Evolutionary conservation across 2,888 invertebrate species (phyloP), one percentile per base, ranked within the genome.

Genomic region (Chromoteleia sp.): DNA sequence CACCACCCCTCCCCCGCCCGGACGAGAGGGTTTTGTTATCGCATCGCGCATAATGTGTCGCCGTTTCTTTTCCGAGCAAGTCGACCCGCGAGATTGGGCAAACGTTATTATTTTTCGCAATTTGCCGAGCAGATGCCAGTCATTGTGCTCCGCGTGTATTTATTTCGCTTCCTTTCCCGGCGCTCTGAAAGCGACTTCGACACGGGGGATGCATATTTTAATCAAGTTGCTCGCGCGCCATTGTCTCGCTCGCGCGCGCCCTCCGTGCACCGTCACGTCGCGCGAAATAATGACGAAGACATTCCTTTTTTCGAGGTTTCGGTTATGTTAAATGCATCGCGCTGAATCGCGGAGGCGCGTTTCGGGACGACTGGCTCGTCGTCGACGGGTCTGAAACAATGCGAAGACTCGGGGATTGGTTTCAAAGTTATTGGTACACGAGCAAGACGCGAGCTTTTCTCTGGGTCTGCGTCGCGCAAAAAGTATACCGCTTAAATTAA

Each of bases 41-140:
- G 41, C 56, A 21, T 45, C 50, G 58, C 68, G 39, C 33, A 71
- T 73, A 80, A 80, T 73, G 48, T 45, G 68, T 63, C 70, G 36
- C 39, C 56, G 36, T 58, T 58, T 76, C 67, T 61, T 54, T 58
- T 17, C 33, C 52, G 19, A 58, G 56, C 71, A 61, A 63, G 56
- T 67, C 71, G 45, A 54, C 65, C 80, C 71, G 71, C 71, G 65
- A 79, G 75, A 82, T 85, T 86, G 85, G 78, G 86, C 76, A 88
- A 90, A 90, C 89, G 86, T 89, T 88, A 90, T 91, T 90, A 90
- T 89, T 90, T 90, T 88, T 90, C 83, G 88, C 88, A 88, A 89
- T 89, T 88, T 90, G 87, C 88, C 88, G 88, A 91, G 88, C 87
- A 89, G 88, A 89, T 89, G 86, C 86, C 78, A 5, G 84, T 71